A percentile compares a stretch with the other conserved stretches of the same genome.
Conservation (phyloP, 2,113 vertebrate species). For the Onychostoma macrolepis region DNA sequence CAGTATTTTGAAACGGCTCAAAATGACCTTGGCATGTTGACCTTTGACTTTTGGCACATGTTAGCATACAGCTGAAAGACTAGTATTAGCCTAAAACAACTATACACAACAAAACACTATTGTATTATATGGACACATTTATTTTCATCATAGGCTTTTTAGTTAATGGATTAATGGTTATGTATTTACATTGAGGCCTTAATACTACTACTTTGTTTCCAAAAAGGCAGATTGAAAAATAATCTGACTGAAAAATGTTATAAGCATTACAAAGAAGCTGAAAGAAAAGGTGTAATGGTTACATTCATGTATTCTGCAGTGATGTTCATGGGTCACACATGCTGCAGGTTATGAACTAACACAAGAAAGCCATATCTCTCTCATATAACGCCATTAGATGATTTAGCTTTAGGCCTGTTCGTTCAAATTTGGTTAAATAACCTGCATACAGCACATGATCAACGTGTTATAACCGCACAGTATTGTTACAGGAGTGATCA, state of each 20-base stretch:
- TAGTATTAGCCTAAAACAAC: background rate
- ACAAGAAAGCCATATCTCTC: background rate
- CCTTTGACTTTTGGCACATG: background rate
- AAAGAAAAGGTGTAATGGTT: background rate
- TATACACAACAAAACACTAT: background rate
- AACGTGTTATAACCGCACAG: background rate
- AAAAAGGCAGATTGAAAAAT: background rate
- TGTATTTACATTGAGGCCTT: background rate
- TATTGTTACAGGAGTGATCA: slow-evolving; percentile 59
- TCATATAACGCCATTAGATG: background rate
- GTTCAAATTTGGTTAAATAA: background rate
- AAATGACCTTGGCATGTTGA: slow-evolving; percentile 17
- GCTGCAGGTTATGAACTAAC: background rate
- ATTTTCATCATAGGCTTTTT: background rate
- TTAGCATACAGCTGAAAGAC: background rate
- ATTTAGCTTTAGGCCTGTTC: background rate
- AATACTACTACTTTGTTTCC: background rate
- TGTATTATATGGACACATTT: background rate
- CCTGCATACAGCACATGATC: background rate
- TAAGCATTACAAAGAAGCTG: background rate
- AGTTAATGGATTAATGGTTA: background rate
- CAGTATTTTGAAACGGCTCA: background rate
- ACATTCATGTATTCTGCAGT: background rate
- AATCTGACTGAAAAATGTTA: background rate
- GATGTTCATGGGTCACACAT: background rate